Evolutionary conservation across 2,888 invertebrate species (phyloP), one percentile per base, ranked within the genome.

Genomic region (Ganaspis brasiliensis): DNA sequence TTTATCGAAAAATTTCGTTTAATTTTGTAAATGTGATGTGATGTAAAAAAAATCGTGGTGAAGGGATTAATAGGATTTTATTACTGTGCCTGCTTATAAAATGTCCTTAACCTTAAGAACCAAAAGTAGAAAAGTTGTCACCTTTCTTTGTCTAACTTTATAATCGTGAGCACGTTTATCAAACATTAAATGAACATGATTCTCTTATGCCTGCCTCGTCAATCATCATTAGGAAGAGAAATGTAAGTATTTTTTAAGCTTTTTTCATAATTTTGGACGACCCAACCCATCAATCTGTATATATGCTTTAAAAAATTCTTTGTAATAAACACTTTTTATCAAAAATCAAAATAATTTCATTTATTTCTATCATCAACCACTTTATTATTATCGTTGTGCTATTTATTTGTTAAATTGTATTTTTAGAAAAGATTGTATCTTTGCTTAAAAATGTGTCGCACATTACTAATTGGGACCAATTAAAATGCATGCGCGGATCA

Each of bases 271-370:
- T 24, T n/a, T 45, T 21, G 37, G 45, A 67, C 67, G 45, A 67
- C 40, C 67, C 67, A 67, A 67, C 67, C 45, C 67, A 67, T 67
- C 67, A 45, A 67, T 45, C 16, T 67, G 40, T 61, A 37, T 19
- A 37, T 61, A 61, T 37, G 31, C 31, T 59, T 8, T 31, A 24
- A n/a, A 6, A 14, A 57, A 57, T n/a, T n/a, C n/a, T n/a, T n/a
- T n/a, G n/a, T n/a, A n/a, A n/a, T n/a, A n/a, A n/a, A n/a, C n/a
- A n/a, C n/a, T n/a, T n/a, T n/a, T n/a, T n/a, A n/a, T n/a, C n/a
- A n/a, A n/a, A n/a, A n/a, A n/a, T n/a, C 55, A 55, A n/a, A 49
- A 49, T 45, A 45, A 45, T 49, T 49, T 2, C n/a, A n/a, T 16
- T n/a, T n/a, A 16, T n/a, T n/a, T n/a, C 14, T n/a, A 49, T n/a